phyloP scores from a whole-genome alignment of 2,888 invertebrate species.

The Acrobeloides nanus region DNA sequence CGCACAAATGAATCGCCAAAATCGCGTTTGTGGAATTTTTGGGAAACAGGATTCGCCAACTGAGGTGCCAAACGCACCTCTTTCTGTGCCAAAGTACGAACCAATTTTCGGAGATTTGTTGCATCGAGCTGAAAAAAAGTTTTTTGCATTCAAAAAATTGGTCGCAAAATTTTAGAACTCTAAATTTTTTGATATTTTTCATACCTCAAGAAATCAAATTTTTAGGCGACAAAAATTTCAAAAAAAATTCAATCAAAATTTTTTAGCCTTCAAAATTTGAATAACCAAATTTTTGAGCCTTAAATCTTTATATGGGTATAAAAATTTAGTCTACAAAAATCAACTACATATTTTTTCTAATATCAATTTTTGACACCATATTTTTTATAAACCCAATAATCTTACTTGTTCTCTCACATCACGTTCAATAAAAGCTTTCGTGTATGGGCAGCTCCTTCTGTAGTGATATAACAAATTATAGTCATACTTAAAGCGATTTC shows the following conservation, averaged over 20 bases:
- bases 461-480: conserved; percentile 50
- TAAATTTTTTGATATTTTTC: too few relatives aligned
- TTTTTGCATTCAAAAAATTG: not conserved
- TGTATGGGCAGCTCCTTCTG: conserved; percentile 40
- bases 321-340: not conserved
- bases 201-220: too few relatives aligned
- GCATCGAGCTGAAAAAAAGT: conserved; percentile 27
- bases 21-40: conserved; percentile 10
- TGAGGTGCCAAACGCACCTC: conserved; percentile 13
- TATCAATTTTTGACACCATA: conserved; percentile 4
- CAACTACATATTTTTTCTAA: conserved; percentile 2
- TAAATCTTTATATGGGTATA: not conserved
- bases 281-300: not conserved
- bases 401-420: conserved; percentile 33
- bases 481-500: conserved; percentile 48
- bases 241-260: too few relatives aligned
- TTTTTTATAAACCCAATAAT: not conserved
- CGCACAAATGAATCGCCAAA: conserved; percentile 19
- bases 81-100: conserved; percentile 32
- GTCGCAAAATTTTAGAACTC: too few relatives aligned
- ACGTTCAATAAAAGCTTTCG: conserved; percentile 31
- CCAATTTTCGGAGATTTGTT: conserved; percentile 28
- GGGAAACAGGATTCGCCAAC: conserved; percentile 2
- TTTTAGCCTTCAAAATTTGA: too few relatives aligned
- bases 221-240: too few relatives aligned